Conservation (phyloP, 2,888 invertebrate species). For the Choreutis nemorana region DNA sequence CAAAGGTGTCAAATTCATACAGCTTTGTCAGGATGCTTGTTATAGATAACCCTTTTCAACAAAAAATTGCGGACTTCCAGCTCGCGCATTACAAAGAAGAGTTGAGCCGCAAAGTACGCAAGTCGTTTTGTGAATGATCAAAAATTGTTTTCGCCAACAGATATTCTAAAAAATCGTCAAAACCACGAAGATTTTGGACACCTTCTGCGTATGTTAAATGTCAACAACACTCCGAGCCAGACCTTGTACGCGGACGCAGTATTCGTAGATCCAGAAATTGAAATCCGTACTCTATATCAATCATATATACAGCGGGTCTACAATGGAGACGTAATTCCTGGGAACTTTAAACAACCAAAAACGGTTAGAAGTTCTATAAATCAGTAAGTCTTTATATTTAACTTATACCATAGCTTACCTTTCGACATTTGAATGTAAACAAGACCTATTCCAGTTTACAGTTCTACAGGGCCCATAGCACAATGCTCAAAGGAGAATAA, state of each 20-base stretch:
- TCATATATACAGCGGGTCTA: constrained; percentile 62
- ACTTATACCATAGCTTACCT: too few relatives aligned
- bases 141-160: constrained; percentile 20
- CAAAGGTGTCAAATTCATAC: too few relatives aligned
- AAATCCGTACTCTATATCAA: constrained; percentile 61
- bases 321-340: constrained; percentile 58
- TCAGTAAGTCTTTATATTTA: constrained; percentile 28
- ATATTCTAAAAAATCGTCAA: constrained; percentile 44
- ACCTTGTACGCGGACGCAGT: constrained; percentile 65
- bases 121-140: too few relatives aligned
- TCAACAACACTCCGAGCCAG: constrained; percentile 24
- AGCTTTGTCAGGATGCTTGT: too few relatives aligned
- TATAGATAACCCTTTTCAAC: too few relatives aligned
- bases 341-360: constrained; percentile 58
- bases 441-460: background rate
- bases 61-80: too few relatives aligned
- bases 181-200: constrained; percentile 67
- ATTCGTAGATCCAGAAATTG: constrained; percentile 64
- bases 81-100: too few relatives aligned
- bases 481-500: too few relatives aligned
- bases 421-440: too few relatives aligned
- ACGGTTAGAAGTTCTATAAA: constrained; percentile 56
- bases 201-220: constrained; percentile 38
- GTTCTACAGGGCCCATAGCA: background rate
- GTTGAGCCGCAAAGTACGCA: too few relatives aligned